Evolutionary conservation across 2,113 vertebrate genomes (phyloP).

Genomic region (Otis tarda): DNA sequence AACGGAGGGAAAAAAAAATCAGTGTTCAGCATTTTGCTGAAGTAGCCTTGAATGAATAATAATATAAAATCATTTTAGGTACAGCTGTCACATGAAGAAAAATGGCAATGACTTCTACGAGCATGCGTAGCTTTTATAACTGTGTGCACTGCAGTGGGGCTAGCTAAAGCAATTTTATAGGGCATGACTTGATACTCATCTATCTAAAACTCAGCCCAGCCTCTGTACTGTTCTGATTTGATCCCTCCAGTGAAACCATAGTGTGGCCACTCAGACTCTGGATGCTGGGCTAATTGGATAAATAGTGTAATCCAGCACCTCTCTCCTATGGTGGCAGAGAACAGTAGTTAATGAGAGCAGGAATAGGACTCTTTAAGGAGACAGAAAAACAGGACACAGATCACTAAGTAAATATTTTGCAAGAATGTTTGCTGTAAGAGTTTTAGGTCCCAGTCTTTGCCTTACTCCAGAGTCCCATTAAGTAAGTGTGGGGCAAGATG

Average conservation of each 20-base stretch:
- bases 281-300: not conserved
- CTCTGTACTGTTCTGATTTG: not conserved
- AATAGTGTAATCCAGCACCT: conserved; percentile 2
- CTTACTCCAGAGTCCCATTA: not conserved
- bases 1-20: not conserved
- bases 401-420: conserved; percentile 26
- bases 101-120: not conserved
- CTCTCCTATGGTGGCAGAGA: not conserved
- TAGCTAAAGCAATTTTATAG: not conserved
- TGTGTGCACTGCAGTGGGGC: not conserved
- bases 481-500: not conserved
- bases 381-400: not conserved
- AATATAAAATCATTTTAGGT: not conserved
- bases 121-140: not conserved
- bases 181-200: not conserved
- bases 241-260: not conserved
- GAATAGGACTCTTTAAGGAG: not conserved
- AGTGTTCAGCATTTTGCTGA: not conserved
- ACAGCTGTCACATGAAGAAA: not conserved
- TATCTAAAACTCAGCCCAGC: not conserved
- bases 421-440: not conserved
- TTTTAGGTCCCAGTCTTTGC: not conserved
- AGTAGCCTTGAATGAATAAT: not conserved
- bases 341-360: not conserved
- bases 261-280: not conserved